Evolutionary conservation across 2,888 invertebrate genomes (phyloP).

Genomic region (Folsomia candida): DNA sequence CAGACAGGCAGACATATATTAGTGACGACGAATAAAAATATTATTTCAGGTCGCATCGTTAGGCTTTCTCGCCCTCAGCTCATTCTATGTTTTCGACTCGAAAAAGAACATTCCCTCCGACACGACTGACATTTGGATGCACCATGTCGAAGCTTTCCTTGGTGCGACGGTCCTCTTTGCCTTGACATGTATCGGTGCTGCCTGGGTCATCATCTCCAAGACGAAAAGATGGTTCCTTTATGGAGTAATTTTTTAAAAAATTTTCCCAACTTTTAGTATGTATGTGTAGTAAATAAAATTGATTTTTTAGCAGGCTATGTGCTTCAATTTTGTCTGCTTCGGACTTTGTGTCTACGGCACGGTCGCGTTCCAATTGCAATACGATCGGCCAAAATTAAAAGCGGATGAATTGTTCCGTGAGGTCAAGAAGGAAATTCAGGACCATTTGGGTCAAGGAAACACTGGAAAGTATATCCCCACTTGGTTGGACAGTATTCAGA

Average conservation of each 20-base stretch:
- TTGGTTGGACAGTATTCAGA: slow-evolving; percentile 41
- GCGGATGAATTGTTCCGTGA: slow-evolving; percentile 9
- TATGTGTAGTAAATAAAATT: no score
- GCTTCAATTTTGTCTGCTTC: slow-evolving; percentile 17
- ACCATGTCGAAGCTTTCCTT: not conserved
- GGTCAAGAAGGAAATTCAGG: not conserved
- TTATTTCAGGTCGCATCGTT: not conserved
- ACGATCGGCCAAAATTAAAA: slow-evolving; percentile 10
- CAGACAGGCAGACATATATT: no score
- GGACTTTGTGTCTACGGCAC: slow-evolving; percentile 20
- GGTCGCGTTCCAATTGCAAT: slow-evolving; percentile 9
- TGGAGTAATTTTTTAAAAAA: no score
- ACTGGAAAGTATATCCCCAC: slow-evolving; percentile 25
- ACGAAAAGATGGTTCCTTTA: no score
- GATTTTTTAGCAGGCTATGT: no score
- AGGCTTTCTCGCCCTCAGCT: not conserved
- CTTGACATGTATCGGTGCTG: not conserved
- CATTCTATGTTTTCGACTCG: not conserved
- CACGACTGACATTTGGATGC: no score
- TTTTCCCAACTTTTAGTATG: no score
- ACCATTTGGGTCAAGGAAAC: not conserved
- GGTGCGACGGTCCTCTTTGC: no score
- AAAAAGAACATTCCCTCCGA: not conserved
- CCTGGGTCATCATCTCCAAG: no score
- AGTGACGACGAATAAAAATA: no score